phyloP scores from a whole-genome alignment of 2,797 vertebrate genomes.

The Meriones psammophilus region DNA sequence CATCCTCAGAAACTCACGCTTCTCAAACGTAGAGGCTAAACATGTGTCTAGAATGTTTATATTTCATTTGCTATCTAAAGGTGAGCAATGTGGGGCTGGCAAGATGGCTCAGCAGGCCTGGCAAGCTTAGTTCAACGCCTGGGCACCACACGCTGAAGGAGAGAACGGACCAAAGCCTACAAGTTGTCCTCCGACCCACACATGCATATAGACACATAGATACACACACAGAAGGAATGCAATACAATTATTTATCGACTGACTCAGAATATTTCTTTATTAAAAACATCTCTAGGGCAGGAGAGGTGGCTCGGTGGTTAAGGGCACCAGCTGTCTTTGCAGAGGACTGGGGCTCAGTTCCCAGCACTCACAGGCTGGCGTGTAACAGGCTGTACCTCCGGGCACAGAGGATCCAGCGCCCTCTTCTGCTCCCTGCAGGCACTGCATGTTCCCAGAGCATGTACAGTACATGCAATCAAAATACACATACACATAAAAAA shows the following conservation, averaged over 20 bases:
- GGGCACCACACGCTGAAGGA: background rate
- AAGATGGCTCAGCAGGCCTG: background rate
- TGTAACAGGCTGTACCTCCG: background rate
- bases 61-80: slow-evolving; percentile 52
- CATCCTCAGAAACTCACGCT: background rate
- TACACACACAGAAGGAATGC: background rate
- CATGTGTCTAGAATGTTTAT: background rate
- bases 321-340: background rate
- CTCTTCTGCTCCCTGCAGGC: background rate
- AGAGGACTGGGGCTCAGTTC: background rate
- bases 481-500: background rate
- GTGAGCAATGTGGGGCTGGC: background rate
- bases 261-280: background rate
- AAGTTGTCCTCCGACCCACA: background rate
- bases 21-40: background rate
- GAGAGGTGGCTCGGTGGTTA: background rate
- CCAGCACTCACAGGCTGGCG: background rate
- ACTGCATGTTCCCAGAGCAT: background rate
- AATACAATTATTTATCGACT: background rate
- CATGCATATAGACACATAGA: too few species aligned
- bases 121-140: background rate
- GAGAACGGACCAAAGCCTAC: background rate
- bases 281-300: background rate
- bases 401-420: background rate
- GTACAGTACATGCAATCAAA: background rate